A percentile compares a stretch with the other conserved stretches of the same genome.
phyloP scores from a whole-genome alignment of 2,797 vertebrate species.

The Ataeniobius toweri region DNA sequence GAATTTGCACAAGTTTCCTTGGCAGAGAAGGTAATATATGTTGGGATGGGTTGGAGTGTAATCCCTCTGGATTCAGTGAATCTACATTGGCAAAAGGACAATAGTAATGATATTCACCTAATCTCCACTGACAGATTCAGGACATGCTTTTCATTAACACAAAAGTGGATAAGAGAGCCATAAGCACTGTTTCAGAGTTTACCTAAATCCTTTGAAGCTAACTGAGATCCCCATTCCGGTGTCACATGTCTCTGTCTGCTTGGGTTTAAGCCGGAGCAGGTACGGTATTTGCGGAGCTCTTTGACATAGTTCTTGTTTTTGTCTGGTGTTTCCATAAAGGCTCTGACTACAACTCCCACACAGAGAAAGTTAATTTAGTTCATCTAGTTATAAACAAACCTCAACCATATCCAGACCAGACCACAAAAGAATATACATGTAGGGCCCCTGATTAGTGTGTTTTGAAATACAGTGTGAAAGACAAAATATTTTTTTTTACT shows the following conservation, averaged over 20 bases:
- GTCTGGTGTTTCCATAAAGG: conserved; percentile 47
- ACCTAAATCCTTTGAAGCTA: conserved; percentile 90
- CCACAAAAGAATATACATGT: background rate
- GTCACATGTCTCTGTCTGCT: conserved; percentile 67
- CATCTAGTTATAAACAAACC: conserved; percentile 39
- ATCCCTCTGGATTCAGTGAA: conserved; percentile 81
- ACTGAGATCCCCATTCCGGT: conserved; percentile 79
- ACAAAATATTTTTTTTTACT: background rate
- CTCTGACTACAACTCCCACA: conserved; percentile 47
- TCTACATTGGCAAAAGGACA: conserved; percentile 91
- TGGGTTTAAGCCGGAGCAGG: conserved; percentile 68
- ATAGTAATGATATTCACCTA: conserved; percentile 94
- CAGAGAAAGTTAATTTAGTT: conserved; percentile 46
- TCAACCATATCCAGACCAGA: conserved; percentile 6
- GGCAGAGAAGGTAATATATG: conserved; percentile 70
- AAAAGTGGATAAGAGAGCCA: conserved; percentile 92
- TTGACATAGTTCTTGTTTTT: conserved; percentile 54
- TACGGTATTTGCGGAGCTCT: conserved; percentile 70
- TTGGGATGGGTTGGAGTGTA: conserved; percentile 70
- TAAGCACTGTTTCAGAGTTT: conserved; percentile 90
- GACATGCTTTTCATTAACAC: conserved; percentile 95
- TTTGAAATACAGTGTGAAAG: conserved; percentile 15
- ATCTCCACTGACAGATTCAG: conserved; percentile 94
- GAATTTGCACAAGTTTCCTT: conserved; percentile 62
- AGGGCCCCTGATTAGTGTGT: background rate